Base-by-base conservation (phyloP, 2,888 invertebrate species). In the Cheilosia urbana region DNA sequence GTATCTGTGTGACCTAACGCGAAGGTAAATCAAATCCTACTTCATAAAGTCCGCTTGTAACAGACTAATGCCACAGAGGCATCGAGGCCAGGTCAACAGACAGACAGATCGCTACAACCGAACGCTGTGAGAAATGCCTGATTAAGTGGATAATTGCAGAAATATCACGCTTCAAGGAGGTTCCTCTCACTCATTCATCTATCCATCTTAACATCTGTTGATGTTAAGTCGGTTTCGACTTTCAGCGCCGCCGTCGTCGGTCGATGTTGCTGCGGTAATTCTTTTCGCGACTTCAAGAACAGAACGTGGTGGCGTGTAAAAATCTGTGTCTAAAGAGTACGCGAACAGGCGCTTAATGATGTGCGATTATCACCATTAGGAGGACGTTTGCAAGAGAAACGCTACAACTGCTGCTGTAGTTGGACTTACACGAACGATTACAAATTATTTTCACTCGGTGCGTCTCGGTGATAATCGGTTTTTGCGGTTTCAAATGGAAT, bases 101-200 rank as follows among this genome's bases (percentile, higher is more conserved):
- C 71, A 66, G 42, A 42, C 55, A 55, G 42, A 73, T 45, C 40
- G 45, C n/a, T 24, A 30, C 17, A 72, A 49, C 17, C 51, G 73
- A 69, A 55, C 34, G 51, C 71, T 69, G 80, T 85, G 85, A 76
- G 85, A 85, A 85, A 81, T 80, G 71, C 72, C 63, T 62, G 66
- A 73, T 85, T 76, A 81, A 81, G 81, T 81, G 85, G 76, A 85
- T 85, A 85, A 81, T 85, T 85, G 76, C 77, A 72, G 17, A 62
- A 68, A 57, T 57, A 76, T 77, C 62, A 55, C 72, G 68, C 72
- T 72, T 68, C 68, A 63, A 73, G 72, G 76, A 81, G 80, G 55
- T 58, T 79, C 79, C 65, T 66, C 75, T 79, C 79, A 79, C 69
- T 78, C 45, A 37, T 49, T 57, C 63, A 45, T 55, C 37, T 55